These are phyloP conservation scores for Petrocephalus zakoni DNA, from an alignment of 2,113 vertebrate genomes.

Conservation along the genomic window DNA sequence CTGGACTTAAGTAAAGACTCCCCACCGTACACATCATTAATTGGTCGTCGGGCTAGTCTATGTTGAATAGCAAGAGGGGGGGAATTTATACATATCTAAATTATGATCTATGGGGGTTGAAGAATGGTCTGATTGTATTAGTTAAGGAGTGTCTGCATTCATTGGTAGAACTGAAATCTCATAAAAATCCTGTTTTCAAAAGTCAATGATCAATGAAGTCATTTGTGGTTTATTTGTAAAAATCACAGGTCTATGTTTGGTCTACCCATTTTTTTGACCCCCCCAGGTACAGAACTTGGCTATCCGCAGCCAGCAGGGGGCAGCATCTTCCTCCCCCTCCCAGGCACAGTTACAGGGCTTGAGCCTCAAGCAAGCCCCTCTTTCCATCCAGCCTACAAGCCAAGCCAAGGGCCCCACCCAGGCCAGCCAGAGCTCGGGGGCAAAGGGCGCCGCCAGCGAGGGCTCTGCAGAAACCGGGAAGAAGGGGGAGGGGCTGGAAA, in stretches of 20 bases:
- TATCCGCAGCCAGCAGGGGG: constrained; percentile 73
- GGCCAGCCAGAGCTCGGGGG: constrained; percentile 40
- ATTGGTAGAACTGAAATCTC: neutral
- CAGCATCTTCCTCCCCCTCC: constrained; percentile 47
- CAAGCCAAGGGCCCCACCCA: constrained; percentile 65
- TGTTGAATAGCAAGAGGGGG: too few species aligned
- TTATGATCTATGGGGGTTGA: too few species aligned
- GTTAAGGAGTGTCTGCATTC: neutral
- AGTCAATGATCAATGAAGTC: too few species aligned
- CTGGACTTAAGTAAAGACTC: neutral
- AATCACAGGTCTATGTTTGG: neutral
- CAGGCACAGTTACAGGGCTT: constrained; percentile 68
- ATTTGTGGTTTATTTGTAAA: neutral
- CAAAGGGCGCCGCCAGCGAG: constrained; percentile 36
- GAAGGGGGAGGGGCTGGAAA: constrained; percentile 70
- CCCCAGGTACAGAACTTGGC: constrained; percentile 80
- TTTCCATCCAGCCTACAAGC: constrained; percentile 60
- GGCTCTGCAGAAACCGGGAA: constrained; percentile 56
- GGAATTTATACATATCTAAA: too few species aligned
- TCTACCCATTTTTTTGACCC: neutral
- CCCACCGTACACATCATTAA: neutral
- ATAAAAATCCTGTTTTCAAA: neutral
- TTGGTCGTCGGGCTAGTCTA: too few species aligned
- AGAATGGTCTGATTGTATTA: neutral
- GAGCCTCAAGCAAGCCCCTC: constrained; percentile 71